phyloP scores from a whole-genome alignment of 2,888 invertebrate genomes.

The Aphrophora alni region DNA sequence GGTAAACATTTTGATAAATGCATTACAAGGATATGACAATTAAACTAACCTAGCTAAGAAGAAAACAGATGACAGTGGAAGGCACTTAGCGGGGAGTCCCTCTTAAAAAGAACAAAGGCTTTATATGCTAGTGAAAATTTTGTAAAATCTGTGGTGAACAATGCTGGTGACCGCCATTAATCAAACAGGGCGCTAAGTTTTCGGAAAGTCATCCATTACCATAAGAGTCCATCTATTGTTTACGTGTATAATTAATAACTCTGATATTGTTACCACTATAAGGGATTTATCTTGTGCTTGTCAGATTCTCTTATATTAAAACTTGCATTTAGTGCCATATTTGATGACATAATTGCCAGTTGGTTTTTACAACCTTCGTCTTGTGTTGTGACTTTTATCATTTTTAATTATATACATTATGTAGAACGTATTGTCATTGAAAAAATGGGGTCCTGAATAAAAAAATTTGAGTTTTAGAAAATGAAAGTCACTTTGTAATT shows the following conservation, averaged over 20 bases:
- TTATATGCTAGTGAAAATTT: constrained; percentile 26
- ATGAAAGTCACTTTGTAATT: too few species aligned
- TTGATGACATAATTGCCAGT: neutral
- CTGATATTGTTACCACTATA: constrained; percentile 15
- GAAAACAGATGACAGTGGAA: neutral
- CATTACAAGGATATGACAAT: neutral
- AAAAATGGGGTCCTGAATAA: too few species aligned
- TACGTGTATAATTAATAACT: constrained; percentile 37
- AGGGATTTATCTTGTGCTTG: constrained; percentile 35
- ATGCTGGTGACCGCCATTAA: constrained; percentile 34
- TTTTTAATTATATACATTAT: too few species aligned
- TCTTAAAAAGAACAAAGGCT: constrained; percentile 1
- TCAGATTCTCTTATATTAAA: neutral
- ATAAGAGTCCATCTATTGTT: constrained; percentile 37
- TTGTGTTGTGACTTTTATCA: too few species aligned
- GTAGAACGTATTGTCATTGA: too few species aligned
- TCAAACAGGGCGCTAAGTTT: constrained; percentile 37
- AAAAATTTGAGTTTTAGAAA: too few species aligned
- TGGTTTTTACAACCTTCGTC: too few species aligned
- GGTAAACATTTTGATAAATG: neutral
- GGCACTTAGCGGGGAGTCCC: neutral
- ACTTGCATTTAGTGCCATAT: neutral
- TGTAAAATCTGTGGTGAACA: constrained; percentile 16
- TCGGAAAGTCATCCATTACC: constrained; percentile 43
- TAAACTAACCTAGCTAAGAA: neutral